phyloP scores from a whole-genome alignment of 1,140 invertebrate genomes.

The Bombus picipes region DNA sequence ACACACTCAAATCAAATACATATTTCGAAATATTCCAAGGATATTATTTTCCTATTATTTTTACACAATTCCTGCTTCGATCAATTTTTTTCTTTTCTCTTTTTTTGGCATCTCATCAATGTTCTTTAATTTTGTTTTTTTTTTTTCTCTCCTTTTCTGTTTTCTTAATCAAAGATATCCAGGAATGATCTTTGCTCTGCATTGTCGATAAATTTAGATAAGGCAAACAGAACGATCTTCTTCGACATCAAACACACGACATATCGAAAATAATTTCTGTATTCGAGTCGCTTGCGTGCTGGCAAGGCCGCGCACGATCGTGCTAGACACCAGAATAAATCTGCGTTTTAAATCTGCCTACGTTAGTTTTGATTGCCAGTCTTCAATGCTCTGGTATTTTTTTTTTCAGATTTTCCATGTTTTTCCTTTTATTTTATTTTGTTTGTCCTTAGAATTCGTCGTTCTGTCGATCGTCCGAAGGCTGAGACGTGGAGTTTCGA shows the following conservation, averaged over 20 bases:
- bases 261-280: slow-evolving; percentile 21
- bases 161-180: neutral
- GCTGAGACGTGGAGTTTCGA: slow-evolving; percentile 7
- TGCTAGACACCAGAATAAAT: slow-evolving; percentile 51
- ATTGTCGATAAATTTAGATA: neutral
- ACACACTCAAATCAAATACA: neutral
- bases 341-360: slow-evolving; percentile 59
- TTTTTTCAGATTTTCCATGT: slow-evolving; percentile 38
- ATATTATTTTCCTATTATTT: neutral
- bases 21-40: neutral
- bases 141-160: neutral
- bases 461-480: slow-evolving; percentile 22
- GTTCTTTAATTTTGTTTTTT: neutral
- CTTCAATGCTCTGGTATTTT: slow-evolving; percentile 69
- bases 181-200: no score
- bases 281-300: neutral
- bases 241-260: neutral
- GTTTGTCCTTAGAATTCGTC: slow-evolving; percentile 30
- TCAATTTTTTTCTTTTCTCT: neutral
- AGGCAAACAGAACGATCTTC: neutral
- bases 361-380: slow-evolving; percentile 76
- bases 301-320: slow-evolving; percentile 38
- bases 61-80: neutral
- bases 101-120: neutral
- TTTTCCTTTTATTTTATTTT: neutral